Percentiles rank a stretch among this genome's conserved stretches.
phyloP scores from a whole-genome alignment of 1,140 invertebrate species.

The Sitobion miscanthi region DNA sequence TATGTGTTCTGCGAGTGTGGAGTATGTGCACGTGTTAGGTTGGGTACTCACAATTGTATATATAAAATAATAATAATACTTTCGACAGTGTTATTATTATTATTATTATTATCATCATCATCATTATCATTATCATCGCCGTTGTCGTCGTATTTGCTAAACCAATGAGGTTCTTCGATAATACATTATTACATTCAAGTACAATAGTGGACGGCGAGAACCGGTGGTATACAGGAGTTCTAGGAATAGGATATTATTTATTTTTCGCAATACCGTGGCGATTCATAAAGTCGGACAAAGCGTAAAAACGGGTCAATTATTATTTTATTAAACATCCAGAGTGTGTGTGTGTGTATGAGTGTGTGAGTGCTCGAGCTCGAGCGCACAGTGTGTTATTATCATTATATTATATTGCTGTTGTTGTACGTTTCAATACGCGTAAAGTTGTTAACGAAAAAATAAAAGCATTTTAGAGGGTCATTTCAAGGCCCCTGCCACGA shows the following conservation, averaged over 20 bases:
- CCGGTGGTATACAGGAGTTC: background rate
- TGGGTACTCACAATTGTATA: background rate
- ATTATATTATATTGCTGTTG: background rate
- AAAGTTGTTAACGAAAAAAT: conserved; percentile 13
- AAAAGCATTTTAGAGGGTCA: conserved; percentile 18
- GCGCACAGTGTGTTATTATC: background rate
- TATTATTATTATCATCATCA: background rate
- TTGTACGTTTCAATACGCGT: background rate
- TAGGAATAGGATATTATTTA: background rate
- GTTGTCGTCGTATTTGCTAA: background rate
- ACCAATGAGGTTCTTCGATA: background rate
- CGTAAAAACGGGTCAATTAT: conserved; percentile 18
- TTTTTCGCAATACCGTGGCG: conserved; percentile 13
- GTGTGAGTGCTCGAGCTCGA: background rate
- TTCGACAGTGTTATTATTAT: conserved; percentile 25
- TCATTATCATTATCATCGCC: background rate
- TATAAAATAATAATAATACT: conserved; percentile 3
- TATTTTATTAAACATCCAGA: background rate
- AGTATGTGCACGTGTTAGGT: conserved; percentile 10
- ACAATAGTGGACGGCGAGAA: background rate
- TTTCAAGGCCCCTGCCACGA: background rate
- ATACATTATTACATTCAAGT: background rate
- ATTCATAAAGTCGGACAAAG: background rate
- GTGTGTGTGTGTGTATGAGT: background rate
- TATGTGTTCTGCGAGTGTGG: background rate